Base-by-base conservation (phyloP, 1,140 invertebrate genomes). In the Pantala flavescens region DNA sequence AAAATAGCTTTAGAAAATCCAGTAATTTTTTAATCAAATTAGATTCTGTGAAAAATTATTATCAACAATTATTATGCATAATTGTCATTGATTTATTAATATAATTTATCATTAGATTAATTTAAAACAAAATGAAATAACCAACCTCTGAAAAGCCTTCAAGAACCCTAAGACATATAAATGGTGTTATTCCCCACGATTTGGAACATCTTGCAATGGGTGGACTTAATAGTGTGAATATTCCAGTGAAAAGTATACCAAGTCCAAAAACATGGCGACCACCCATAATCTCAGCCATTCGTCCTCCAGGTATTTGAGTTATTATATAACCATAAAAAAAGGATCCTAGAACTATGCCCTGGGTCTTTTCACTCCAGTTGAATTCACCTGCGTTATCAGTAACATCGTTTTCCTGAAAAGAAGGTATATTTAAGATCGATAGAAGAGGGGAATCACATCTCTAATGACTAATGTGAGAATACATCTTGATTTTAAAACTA, bases 321-420 rank as follows among this genome's bases (percentile, higher is more conserved):
- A 92, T 80, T 9, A 95, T 90, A 84, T 95, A 95, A 73, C 93
- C 93, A 80, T 92, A 90, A 83, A 94, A 95, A 83, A 95, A 95
- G 71, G 91, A 90, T 11, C 93, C 91, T 70, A 95, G 83, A 76
- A 96, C 91, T 75, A 93, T 82, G 73, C 92, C 91, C 82, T 94
- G 92, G 12, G 89, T 90, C 74, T 85, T 86, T 81, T 91, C 88
- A 79, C 89, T 87, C 93, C 93, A 95, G 36, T 85, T 84, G 77
- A 94, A 94, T 79, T 92, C 88, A 71, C 91, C 91, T 77, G 85
- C 82, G 5, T 63, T 87, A 81, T 74, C 42, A 63, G 3, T 63
- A 7, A 12, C 3, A 63, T 63, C 49, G 12, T 19, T 63, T 7
- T 19, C 12, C 49, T 63, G 49, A 63, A 63, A 63, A 63, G 5